These are phyloP conservation scores for Drosophila pectinifera DNA, from an alignment of 1,140 invertebrate species.

Conservation along the genomic window DNA sequence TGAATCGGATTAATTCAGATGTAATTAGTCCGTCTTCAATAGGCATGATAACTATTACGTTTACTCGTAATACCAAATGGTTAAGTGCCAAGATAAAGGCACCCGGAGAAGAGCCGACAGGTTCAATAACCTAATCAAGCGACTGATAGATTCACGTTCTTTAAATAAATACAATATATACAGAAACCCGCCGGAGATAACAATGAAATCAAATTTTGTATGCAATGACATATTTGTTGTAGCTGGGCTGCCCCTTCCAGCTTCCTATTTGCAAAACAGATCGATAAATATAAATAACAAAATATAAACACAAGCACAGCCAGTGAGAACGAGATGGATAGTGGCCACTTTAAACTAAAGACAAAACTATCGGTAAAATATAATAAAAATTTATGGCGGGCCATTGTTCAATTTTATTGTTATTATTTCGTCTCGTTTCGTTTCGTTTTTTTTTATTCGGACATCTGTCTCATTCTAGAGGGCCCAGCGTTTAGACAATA, in stretches of 20 bases:
- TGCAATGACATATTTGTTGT: constrained; percentile 54
- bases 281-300: background rate
- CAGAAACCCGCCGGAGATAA: constrained; percentile 27
- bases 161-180: constrained; percentile 27
- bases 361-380: constrained; percentile 69
- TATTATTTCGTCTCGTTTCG: constrained; percentile 58
- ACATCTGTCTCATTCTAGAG: constrained; percentile 29
- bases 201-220: constrained; percentile 59
- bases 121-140: constrained; percentile 56
- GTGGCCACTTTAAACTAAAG: constrained; percentile 51
- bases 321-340: constrained; percentile 39
- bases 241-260: constrained; percentile 8
- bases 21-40: constrained; percentile 32
- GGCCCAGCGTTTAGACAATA: constrained; percentile 39
- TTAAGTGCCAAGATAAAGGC: background rate
- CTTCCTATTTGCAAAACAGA: constrained; percentile 52
- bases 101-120: background rate
- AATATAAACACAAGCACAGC: constrained; percentile 2
- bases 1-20: constrained; percentile 1
- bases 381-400: constrained; percentile 74
- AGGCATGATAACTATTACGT: background rate
- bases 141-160: constrained; percentile 37
- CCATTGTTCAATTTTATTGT: constrained; percentile 75
- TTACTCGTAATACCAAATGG: no score
- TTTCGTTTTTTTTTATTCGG: constrained; percentile 26